These are phyloP conservation scores for Dolomedes plantarius DNA, from an alignment of 2,888 invertebrate genomes.

Conservation along the genomic window DNA sequence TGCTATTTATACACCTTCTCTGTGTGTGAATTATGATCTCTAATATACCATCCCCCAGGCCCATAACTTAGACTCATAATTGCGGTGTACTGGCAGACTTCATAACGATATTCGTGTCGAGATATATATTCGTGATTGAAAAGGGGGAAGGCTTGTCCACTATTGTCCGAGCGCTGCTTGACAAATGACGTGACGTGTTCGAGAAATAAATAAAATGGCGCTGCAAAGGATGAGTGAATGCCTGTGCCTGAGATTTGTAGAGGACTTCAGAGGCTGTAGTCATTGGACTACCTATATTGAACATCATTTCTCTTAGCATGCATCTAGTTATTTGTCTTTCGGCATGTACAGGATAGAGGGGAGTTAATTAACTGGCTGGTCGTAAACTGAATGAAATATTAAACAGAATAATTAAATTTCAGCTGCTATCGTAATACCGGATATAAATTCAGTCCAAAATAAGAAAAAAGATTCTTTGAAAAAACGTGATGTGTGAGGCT, in stretches of 20 bases:
- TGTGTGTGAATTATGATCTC: slow-evolving; percentile 48
- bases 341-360: too few relatives aligned
- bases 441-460: too few relatives aligned
- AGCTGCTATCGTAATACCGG: too few relatives aligned
- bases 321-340: too few relatives aligned
- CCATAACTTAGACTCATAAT: slow-evolving; percentile 49
- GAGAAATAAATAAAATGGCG: neutral
- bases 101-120: slow-evolving; percentile 56
- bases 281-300: too few relatives aligned
- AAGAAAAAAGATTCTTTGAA: too few relatives aligned
- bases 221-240: neutral
- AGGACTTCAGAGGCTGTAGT: too few relatives aligned
- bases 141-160: slow-evolving; percentile 41
- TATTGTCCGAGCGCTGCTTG: slow-evolving; percentile 38
- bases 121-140: slow-evolving; percentile 66
- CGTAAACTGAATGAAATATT: too few relatives aligned
- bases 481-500: too few relatives aligned
- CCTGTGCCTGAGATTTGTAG: neutral
- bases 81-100: slow-evolving; percentile 25
- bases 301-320: too few relatives aligned
- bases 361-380: too few relatives aligned
- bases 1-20: slow-evolving; percentile 23
- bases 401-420: too few relatives aligned
- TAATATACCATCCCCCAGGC: slow-evolving; percentile 39
- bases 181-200: slow-evolving; percentile 39